Evolutionary conservation across 1,140 invertebrate species (phyloP).

Genomic region (Drosophila novamexicana): DNA sequence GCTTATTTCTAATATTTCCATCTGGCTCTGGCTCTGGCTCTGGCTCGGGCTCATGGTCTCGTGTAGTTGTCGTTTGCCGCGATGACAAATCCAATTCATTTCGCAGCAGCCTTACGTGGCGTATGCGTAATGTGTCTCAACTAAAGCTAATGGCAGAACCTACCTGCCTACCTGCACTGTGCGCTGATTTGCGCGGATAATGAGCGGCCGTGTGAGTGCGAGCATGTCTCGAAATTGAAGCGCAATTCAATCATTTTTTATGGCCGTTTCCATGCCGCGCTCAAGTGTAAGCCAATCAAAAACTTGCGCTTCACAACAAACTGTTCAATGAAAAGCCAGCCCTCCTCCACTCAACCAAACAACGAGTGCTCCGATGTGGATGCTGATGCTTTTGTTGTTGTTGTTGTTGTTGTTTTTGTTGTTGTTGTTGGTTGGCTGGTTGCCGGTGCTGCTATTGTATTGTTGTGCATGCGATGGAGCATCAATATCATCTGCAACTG

Average conservation of each 20-base stretch:
- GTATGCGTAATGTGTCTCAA: slow-evolving; percentile 73
- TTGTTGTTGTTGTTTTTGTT: neutral
- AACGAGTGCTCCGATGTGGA: slow-evolving; percentile 31
- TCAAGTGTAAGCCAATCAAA: slow-evolving; percentile 73
- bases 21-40: slow-evolving; percentile 10
- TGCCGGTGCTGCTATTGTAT: slow-evolving; percentile 27
- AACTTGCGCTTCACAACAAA: slow-evolving; percentile 71
- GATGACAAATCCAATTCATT: slow-evolving; percentile 82
- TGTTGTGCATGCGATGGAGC: slow-evolving; percentile 36
- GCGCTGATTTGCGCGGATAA: slow-evolving; percentile 55
- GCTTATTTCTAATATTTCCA: slow-evolving; percentile 59
- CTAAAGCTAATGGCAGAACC: slow-evolving; percentile 70
- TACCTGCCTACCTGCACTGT: slow-evolving; percentile 9
- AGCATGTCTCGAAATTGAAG: slow-evolving; percentile 52
- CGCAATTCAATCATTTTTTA: slow-evolving; percentile 68
- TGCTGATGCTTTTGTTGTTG: neutral
- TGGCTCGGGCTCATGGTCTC: slow-evolving; percentile 17
- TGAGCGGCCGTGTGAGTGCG: slow-evolving; percentile 21
- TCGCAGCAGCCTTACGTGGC: slow-evolving; percentile 60
- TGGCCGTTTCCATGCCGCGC: slow-evolving; percentile 27
- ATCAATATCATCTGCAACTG: slow-evolving; percentile 69
- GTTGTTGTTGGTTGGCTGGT: slow-evolving; percentile 25
- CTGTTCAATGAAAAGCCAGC: slow-evolving; percentile 54
- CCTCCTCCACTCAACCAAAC: neutral
- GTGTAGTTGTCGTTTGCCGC: slow-evolving; percentile 45